Base-by-base conservation (phyloP, 1,140 invertebrate species). In the Tribolium castaneum region DNA sequence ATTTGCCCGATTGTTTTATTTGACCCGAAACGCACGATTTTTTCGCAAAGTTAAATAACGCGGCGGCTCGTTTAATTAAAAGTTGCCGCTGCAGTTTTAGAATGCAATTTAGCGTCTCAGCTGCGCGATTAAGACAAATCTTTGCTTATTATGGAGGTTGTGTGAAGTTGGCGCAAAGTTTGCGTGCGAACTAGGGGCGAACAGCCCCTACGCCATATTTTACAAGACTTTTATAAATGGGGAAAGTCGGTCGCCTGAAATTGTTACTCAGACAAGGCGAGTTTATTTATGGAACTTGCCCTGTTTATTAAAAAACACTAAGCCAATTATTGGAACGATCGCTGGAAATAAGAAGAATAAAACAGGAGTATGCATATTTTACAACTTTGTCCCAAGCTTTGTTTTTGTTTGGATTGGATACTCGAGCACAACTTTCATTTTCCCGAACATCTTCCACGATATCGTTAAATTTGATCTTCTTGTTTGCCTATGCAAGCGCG, bases 51-150 rank as follows among this genome's bases (percentile, higher is more conserved):
- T 45, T 45, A 39, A 39, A 39, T 45, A 45, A 45, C 5, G 7
- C 39, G 39, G 12, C 12, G 1, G 54, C 19, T 22, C 6, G 51
- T 59, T 59, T 59, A 59, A 59, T 59, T 59, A 59, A 59, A 59
- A 59, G 19, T 45, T 45, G 39, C 7, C 6, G 14, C 19, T 59
- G 54, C 54, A 59, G 7, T 59, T 59, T 16, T 19, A 25, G 14
- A 59, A n/a, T 25, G 54, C 54, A 59, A 59, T 59, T 52, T 52
- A 52, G 51, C 51, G 51, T 52, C 54, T 25, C 10, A 59, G 54
- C 54, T 25, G 54, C 14, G 10, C 54, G 19, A 59, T 59, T 22
- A 59, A 59, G 54, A 59, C 54, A 59, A 59, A 59, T 59, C 54
- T 59, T 59, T 25, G 10, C 10, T 22, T 59, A 25, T 59, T 59